Evolutionary conservation across 2,113 vertebrate genomes (phyloP).

Genomic region (Myiozetetes cayanensis): DNA sequence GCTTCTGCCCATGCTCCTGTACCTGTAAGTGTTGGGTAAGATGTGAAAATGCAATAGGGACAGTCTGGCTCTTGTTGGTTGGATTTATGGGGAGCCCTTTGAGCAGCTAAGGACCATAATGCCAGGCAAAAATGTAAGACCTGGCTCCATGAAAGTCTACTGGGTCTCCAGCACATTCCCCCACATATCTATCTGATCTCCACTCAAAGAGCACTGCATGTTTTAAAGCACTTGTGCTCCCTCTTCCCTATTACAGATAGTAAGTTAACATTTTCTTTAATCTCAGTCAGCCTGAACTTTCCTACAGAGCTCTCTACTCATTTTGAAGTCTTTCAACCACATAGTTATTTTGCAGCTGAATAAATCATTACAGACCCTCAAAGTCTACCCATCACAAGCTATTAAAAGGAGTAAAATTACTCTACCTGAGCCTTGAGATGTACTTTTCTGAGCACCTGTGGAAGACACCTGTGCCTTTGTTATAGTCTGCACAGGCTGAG

Average conservation of each 20-base stretch:
- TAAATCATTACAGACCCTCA: background rate
- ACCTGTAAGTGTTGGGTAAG: background rate
- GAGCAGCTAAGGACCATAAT: background rate
- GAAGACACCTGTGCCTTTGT: constrained; percentile 84
- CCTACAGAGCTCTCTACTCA: background rate
- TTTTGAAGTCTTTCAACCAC: background rate
- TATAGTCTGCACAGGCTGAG: constrained; percentile 83
- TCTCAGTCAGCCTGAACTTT: background rate
- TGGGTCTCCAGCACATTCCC: background rate
- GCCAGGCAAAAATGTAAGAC: background rate
- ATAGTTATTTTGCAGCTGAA: background rate
- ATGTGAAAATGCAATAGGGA: background rate
- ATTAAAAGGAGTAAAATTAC: background rate
- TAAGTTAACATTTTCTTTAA: background rate
- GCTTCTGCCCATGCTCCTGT: background rate
- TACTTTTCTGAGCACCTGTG: constrained; percentile 82
- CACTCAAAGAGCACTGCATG: background rate
- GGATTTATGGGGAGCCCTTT: background rate
- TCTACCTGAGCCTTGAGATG: constrained; percentile 87
- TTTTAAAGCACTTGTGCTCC: background rate
- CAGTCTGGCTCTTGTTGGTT: background rate
- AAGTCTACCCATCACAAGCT: background rate
- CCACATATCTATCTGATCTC: rapidly evolving
- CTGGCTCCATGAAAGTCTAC: background rate
- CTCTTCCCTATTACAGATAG: background rate